Evolutionary conservation across 2,113 vertebrate genomes (phyloP), one percentile per base, ranked within the genome.

Genomic region (Oryzias melastigma): DNA sequence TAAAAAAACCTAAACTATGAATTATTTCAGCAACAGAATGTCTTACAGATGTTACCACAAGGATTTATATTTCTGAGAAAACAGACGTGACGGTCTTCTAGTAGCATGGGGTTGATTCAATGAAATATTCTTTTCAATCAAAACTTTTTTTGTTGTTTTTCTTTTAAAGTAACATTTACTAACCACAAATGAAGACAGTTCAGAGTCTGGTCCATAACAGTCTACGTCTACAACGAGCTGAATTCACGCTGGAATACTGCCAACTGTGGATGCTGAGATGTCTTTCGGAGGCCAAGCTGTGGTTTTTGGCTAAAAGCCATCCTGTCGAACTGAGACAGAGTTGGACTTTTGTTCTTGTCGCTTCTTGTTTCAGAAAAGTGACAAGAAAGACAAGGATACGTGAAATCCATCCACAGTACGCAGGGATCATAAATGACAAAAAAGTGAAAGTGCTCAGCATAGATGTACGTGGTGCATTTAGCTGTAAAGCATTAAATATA

Each of bases 211-310:
- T 35, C 35, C 35, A 35, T 10, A 35, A 1, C 7, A 35, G 10
- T 35, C 8, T 35, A 22, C 10, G 2, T 35, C 35, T 35, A 35
- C 8, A 3, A 35, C 35, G 35, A 35, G 35, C 35, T 35, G 35
- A 35, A 35, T 35, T 35, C 35, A 35, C 8, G 10, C 35, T 35
- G 35, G 35, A 35, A 35, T 12, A 35, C 35, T 35, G 35, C 35
- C 35, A 35, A 12, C 35, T 35, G 35, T 35, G 10, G 35, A 35
- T 12, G 35, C 35, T 35, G 35, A 35, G 35, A 35, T 8, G 58
- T 58, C 48, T 63, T 42, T 64, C 57, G 47, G 56, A 55, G 53
- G 56, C 63, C 60, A 53, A 63, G 67, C 76, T 64, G 67, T 69
- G 66, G 52, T 69, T 3, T 67, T 53, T 52, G 66, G 69, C 57